Base-by-base conservation (phyloP, 2,113 vertebrate genomes). In the Pygathrix nemaeus region DNA sequence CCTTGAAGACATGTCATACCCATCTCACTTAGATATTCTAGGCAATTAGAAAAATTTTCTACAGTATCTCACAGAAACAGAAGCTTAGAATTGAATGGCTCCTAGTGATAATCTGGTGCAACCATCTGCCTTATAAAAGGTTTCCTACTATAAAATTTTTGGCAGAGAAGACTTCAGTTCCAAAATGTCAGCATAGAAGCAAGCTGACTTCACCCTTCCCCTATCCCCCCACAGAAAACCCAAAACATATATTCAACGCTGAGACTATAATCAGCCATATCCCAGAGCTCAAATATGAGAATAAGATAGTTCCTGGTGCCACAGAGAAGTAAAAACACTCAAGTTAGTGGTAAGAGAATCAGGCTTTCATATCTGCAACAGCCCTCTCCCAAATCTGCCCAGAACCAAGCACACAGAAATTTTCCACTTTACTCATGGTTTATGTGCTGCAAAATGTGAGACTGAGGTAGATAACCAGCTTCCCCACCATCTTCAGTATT, bases 1-100 rank as follows among this genome's bases (percentile, higher is more conserved):
- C 35, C 89, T 72, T 96, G 87, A 97, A 78, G 87, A 57, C 50
- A 91, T 70, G 88, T 94, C 45, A 85, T 25, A 86, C 35, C 75
- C 78, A 79, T 90, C 9, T 30, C 25, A 43, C 83, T 72, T 57
- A 95, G 68, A 55, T 84, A 88, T 50, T 92, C 70, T 84, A 20
- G 50, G 38, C 8, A 96, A 66, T 23, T 93, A 96, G 89, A 30
- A 96, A 78, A 94, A 85, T n/a, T 52, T 3, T 52, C 18, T 64
- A 10, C 21, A 78, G 35, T 64, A 4, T 76, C n/a, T 85, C 80
- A 61, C n/a, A 86, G 90, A 92, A 94, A 68, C 43, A 61, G 85
- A 89, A 72, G 82, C 32, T 64, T 50, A 50, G 10, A 75, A 79
- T 48, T 87, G 38, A 80, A 97, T 90, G 80, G 70, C 9, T 81